These are phyloP conservation scores for Radopholus similis DNA, from an alignment of 1,140 invertebrate species.

Conservation along the genomic window DNA sequence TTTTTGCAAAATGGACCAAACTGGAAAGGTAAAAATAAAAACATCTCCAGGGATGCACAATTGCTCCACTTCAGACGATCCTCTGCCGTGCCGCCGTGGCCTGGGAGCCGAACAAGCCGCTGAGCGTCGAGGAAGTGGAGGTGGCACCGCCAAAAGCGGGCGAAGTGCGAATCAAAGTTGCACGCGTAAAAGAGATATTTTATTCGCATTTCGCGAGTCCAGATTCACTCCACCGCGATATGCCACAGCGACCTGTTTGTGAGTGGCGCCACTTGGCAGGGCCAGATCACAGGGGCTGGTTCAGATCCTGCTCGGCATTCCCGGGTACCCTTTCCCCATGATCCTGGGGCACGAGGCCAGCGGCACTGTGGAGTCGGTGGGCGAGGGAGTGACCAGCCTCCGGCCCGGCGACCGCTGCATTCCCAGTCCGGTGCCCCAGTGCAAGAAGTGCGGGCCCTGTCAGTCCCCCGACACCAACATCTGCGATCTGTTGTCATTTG, in stretches of 20 bases:
- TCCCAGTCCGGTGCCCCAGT: slow-evolving; percentile 92
- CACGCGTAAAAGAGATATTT: neutral
- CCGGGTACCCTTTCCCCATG: slow-evolving; percentile 66
- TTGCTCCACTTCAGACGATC: slow-evolving; percentile 12
- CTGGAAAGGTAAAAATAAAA: too few relatives aligned
- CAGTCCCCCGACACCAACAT: slow-evolving; percentile 76
- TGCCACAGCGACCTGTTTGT: too few relatives aligned
- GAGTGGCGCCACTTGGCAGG: too few relatives aligned
- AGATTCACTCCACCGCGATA: too few relatives aligned
- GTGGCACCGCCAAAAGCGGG: slow-evolving; percentile 83
- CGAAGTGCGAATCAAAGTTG: slow-evolving; percentile 67
- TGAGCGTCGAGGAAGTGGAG: slow-evolving; percentile 83
- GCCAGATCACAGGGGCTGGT: too few relatives aligned
- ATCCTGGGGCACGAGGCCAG: slow-evolving; percentile 87
- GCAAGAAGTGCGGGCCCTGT: slow-evolving; percentile 92
- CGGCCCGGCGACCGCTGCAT: slow-evolving; percentile 85
- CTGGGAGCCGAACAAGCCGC: slow-evolving; percentile 66
- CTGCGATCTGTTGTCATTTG: slow-evolving; percentile 64
- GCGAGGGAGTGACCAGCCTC: slow-evolving; percentile 42
- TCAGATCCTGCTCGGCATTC: slow-evolving; percentile 7
- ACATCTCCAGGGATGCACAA: too few relatives aligned
- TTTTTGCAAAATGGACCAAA: too few relatives aligned
- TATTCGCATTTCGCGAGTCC: too few relatives aligned
- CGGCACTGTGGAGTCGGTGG: slow-evolving; percentile 77
- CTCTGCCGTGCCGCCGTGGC: slow-evolving; percentile 47